Percentiles rank a stretch among this genome's conserved stretches.
Evolutionary conservation across 2,888 invertebrate genomes (phyloP).

Genomic region (Pristionchus entomophagus): DNA sequence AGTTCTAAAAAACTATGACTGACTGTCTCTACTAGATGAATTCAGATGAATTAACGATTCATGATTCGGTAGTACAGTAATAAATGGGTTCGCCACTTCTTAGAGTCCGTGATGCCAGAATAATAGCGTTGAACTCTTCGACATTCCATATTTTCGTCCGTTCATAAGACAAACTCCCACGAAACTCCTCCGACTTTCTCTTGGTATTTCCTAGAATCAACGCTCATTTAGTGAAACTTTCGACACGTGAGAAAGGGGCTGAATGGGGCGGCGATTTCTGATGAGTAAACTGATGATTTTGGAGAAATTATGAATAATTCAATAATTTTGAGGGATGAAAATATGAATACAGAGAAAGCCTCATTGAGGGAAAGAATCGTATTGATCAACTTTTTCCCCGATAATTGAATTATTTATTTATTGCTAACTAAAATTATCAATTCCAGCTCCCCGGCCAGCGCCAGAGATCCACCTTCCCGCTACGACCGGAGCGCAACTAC

Average conservation of each 20-base stretch:
- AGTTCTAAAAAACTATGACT: too few relatives aligned
- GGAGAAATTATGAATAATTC: not conserved
- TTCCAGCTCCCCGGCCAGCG: not conserved
- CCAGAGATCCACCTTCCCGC: not conserved
- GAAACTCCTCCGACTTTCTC: not conserved
- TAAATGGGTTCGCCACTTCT: not conserved
- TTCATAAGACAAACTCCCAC: not conserved
- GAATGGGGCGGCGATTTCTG: not conserved
- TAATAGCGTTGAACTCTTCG: not conserved
- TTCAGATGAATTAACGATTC: not conserved
- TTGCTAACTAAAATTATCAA: not conserved
- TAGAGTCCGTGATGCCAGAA: not conserved
- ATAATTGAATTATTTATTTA: not conserved
- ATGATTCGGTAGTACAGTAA: not conserved
- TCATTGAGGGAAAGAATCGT: too few relatives aligned
- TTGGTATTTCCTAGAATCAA: not conserved
- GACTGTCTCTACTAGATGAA: too few relatives aligned
- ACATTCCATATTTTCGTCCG: not conserved
- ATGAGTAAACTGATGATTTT: not conserved
- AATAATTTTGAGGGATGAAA: too few relatives aligned
- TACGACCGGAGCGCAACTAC: not conserved
- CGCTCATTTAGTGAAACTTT: not conserved
- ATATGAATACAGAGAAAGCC: too few relatives aligned
- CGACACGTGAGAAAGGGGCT: not conserved
- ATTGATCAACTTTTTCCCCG: too few relatives aligned